Evolutionary conservation across 2,888 invertebrate genomes (phyloP), one percentile per base, ranked within the genome.

Genomic region (Lymantria monacha): DNA sequence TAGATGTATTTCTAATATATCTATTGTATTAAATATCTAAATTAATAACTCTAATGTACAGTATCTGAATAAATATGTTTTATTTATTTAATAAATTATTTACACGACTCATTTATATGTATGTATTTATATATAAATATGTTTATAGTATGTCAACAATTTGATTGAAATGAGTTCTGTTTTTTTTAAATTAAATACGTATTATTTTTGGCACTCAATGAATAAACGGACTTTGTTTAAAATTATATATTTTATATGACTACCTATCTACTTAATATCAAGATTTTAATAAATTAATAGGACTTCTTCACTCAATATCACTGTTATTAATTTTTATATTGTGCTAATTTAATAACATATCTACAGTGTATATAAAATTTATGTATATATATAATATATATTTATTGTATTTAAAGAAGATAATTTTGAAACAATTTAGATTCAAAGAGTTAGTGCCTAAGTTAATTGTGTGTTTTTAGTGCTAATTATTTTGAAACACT

Each of bases 191-290:
- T 22, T 3, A 22, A 61, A 55, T 61, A 69, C 60, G 72, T 63
- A 57, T 38, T 53, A 9, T 22, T 66, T 53, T 77, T 77, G 77
- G 77, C 77, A 77, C 78, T 73, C 74, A 64, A 47, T 38, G 49
- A 58, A 61, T 48, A 61, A 66, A 67, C 60, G 61, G 62, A 63
- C 56, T 57, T 58, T 53, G 15, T 51, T 43, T 56, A 41, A 15
- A 63, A 67, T 60, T 58, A 58, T 66, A 61, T 63, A 57, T 62
- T 66, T 69, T 30, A 60, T 69, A 66, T 48, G 54, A 60, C 66
- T 64, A 63, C 64, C 72, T 72, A 72, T 60, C 68, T 72, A 72
- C 57, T 57, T 67, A 60, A 41, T 54, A 53, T 55, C 41, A 55
- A 57, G 49, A 54, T 31, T 22, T 54, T 61, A 43, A 54, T 66